phyloP scores from a whole-genome alignment of 2,888 invertebrate genomes.

The Antheraea yamamai region DNA sequence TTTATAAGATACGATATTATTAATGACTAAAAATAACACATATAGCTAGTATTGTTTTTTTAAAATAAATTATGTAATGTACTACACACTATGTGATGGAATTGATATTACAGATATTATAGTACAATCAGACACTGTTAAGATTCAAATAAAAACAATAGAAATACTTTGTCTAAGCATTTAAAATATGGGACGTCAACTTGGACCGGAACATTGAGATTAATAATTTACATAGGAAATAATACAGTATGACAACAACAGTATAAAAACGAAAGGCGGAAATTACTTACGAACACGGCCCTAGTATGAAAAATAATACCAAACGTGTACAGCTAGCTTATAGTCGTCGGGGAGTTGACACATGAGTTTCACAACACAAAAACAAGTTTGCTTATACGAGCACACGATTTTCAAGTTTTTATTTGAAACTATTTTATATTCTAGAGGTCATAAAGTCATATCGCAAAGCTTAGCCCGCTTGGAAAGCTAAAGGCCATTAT shows the following conservation, averaged over 20 bases:
- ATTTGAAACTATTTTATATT: conserved; percentile 18
- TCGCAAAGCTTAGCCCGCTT: not conserved
- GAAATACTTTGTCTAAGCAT: not conserved
- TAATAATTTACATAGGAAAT: conserved; percentile 21
- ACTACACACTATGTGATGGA: no score
- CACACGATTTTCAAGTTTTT: conserved; percentile 13
- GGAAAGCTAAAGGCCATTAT: not conserved
- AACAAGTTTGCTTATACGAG: conserved; percentile 18
- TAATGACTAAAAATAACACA: not conserved
- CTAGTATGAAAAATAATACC: conserved; percentile 14
- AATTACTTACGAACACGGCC: conserved; percentile 14
- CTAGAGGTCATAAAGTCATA: conserved; percentile 19
- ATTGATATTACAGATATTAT: no score
- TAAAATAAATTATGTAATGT: not conserved
- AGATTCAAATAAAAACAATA: not conserved
- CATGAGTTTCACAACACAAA: conserved; percentile 19
- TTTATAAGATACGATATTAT: not conserved
- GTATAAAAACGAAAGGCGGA: conserved; percentile 23
- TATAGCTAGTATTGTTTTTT: not conserved
- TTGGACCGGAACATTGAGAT: conserved; percentile 7
- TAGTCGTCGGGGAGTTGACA: conserved; percentile 10
- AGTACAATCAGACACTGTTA: not conserved
- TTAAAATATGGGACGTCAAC: not conserved
- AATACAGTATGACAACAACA: conserved; percentile 17
- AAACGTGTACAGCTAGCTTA: conserved; percentile 2